Percentiles rank a stretch among this genome's conserved stretches.
phyloP scores from a whole-genome alignment of 2,797 vertebrate species.

The Okamejei kenojei region DNA sequence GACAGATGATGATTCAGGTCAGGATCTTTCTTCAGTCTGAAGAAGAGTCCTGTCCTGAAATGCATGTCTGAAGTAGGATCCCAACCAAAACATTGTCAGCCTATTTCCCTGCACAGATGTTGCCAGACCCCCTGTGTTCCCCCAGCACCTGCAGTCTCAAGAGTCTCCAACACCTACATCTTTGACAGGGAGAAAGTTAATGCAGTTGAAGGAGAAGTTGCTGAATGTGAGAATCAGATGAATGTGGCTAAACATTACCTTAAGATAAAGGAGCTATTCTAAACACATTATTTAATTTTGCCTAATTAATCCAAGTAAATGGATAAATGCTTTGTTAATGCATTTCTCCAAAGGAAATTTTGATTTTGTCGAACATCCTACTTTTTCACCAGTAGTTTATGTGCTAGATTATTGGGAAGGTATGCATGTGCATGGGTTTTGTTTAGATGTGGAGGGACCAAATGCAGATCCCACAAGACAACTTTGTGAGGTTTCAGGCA shows the following conservation, averaged over 20 bases:
- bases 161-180: too few relatives aligned
- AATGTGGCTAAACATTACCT: background rate
- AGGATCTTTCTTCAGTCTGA: too few relatives aligned
- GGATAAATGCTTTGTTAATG: background rate
- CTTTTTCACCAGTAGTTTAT: background rate
- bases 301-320: background rate
- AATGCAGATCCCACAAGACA: background rate
- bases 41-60: too few relatives aligned
- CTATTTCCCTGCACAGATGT: too few relatives aligned
- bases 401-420: background rate
- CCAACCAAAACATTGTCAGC: too few relatives aligned
- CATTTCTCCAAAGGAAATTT: background rate
- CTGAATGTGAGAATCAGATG: too few relatives aligned
- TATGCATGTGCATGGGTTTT: background rate
- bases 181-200: too few relatives aligned
- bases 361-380: background rate
- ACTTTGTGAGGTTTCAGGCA: background rate
- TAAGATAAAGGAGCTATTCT: background rate
- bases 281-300: background rate
- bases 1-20: too few relatives aligned
- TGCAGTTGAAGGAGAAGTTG: too few relatives aligned
- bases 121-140: too few relatives aligned
- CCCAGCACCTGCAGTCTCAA: too few relatives aligned
- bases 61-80: too few relatives aligned
- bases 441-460: background rate